These are phyloP conservation scores for Peucedramus taeniatus DNA, from an alignment of 2,113 vertebrate genomes.

Conservation along the genomic window DNA sequence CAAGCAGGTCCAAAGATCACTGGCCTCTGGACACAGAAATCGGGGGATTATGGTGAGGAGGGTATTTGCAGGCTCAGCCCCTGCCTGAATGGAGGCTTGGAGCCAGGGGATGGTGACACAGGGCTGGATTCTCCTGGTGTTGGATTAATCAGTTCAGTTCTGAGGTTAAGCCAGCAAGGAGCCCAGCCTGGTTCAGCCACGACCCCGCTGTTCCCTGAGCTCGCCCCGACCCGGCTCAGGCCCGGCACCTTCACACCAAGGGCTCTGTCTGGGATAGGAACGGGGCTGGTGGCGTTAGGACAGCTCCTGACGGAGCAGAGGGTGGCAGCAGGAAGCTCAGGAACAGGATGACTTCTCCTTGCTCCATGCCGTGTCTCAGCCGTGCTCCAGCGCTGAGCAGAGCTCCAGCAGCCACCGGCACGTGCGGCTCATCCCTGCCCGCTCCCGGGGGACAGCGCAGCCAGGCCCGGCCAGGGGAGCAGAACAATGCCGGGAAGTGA, in stretches of 20 bases:
- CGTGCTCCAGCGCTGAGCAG: rapidly evolving
- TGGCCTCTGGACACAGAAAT: rapidly evolving
- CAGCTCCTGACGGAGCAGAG: rapidly evolving
- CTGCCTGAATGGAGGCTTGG: neutral
- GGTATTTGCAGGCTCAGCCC: neutral
- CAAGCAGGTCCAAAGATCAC: neutral
- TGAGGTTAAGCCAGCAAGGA: neutral
- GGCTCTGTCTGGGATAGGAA: neutral
- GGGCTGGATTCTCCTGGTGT: neutral
- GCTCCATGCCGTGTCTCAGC: rapidly evolving
- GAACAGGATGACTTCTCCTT: rapidly evolving
- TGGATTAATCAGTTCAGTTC: neutral
- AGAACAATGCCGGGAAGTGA: constrained; percentile 56
- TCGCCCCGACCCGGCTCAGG: rapidly evolving
- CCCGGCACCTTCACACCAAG: rapidly evolving
- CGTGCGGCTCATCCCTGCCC: neutral
- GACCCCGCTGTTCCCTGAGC: too few species aligned
- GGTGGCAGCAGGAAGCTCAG: neutral
- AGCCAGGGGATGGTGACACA: neutral
- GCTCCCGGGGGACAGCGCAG: neutral
- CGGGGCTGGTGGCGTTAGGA: rapidly evolving
- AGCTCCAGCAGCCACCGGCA: rapidly evolving
- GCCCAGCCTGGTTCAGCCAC: rapidly evolving
- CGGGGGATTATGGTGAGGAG: neutral
- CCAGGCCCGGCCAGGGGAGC: neutral